A percentile compares a stretch with the other conserved stretches of the same genome.
phyloP scores from a whole-genome alignment of 2,888 invertebrate genomes.

The Acanthococcus lagerstroemiae region DNA sequence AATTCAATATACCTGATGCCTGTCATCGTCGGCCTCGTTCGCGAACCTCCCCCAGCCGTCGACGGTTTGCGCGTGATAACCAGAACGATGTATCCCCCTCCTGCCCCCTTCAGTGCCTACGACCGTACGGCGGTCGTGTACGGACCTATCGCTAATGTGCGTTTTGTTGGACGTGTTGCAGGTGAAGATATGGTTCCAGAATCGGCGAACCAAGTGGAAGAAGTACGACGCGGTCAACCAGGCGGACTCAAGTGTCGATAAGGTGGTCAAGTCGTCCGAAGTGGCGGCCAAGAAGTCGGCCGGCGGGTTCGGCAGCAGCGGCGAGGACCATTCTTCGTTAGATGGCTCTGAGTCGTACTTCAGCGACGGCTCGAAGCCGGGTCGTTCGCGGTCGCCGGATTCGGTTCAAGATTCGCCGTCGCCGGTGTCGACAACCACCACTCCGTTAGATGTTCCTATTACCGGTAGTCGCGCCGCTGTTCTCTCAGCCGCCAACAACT shows the following conservation, averaged over 20 bases:
- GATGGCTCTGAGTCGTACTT: slow-evolving; percentile 37
- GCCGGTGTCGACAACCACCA: slow-evolving; percentile 14
- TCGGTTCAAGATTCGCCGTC: slow-evolving; percentile 15
- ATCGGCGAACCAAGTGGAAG: slow-evolving; percentile 74
- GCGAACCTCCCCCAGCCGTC: no score
- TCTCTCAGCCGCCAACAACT: not conserved
- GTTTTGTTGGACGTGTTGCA: no score
- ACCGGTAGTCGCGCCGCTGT: not conserved
- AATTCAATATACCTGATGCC: no score
- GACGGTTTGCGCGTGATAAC: no score
- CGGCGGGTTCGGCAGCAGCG: slow-evolving; percentile 34
- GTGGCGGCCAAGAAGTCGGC: slow-evolving; percentile 32
- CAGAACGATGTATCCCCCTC: no score
- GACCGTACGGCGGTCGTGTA: no score
- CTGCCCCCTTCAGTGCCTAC: no score
- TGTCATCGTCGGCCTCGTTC: no score
- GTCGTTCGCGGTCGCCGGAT: slow-evolving; percentile 12
- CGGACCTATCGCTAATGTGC: no score
- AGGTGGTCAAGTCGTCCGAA: slow-evolving; percentile 66
- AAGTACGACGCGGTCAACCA: slow-evolving; percentile 87
- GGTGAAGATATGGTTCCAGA: slow-evolving; percentile 89
- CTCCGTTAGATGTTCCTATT: slow-evolving; percentile 15
- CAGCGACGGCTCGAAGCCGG: slow-evolving; percentile 31
- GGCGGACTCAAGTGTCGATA: slow-evolving; percentile 48
- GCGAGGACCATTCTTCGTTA: slow-evolving; percentile 35